Base-by-base conservation (phyloP, 1,140 invertebrate species). In the Diuraphis noxia region DNA sequence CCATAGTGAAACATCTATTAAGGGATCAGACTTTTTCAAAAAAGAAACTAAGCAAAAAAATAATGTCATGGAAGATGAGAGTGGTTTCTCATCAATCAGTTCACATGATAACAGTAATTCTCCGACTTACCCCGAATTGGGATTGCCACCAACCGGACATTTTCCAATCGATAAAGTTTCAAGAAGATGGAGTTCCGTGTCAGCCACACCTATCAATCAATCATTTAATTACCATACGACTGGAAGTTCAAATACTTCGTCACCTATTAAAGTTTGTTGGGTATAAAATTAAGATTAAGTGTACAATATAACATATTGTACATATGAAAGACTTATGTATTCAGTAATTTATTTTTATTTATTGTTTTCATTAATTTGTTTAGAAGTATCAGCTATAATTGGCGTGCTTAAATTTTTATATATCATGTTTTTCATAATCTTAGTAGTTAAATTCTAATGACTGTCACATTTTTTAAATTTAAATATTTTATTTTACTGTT, bases 41-140 rank as follows among this genome's bases (percentile, higher is more conserved):
- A 91, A 87, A 30, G 82, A 82, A 36, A 40, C 25, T 30, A 91
- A 90, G 40, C 56, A 40, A 6, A 92, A 92, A 23, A 46, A 43
- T 88, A 81, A 81, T 40, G 38, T 49, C 6, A 30, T 91, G 72
- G 96, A 97, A 93, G 96, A 97, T 92, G 96, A 97, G 93, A 97
- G 96, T 93, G 97, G 97, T 25, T 97, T 97, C 93, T 97, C 96
- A 25, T 97, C 96, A 6, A 96, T 97, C 94, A 97, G 95, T 93
- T 97, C 96, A 7, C 97, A 97, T 93, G 96, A 97, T 93, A 96
- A 97, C 93, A 95, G 96, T 36, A 95, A 96, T 38, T 96, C 96
- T 23, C 92, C 92, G 23, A 92, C 91, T 41, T 93, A 92, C 84
- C 93, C 92, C 2, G 93, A 93, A 79, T 89, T 93, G 6, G 93